Percentiles rank a stretch among this genome's conserved stretches.
These are phyloP conservation scores for Poecilia wingei DNA, from an alignment of 2,797 vertebrate species.

Conservation along the genomic window DNA sequence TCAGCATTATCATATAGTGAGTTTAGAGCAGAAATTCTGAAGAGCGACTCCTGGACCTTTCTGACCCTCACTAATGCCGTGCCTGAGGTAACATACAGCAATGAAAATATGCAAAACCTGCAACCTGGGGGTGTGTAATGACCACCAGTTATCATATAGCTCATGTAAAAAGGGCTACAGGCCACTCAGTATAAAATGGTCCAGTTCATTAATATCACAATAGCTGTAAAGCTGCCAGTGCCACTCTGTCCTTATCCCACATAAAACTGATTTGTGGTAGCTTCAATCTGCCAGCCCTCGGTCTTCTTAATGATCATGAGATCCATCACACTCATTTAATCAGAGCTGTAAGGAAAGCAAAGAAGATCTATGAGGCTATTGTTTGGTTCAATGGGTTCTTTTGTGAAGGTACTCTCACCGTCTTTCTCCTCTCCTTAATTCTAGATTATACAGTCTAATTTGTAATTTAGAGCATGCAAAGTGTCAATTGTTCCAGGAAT, in stretches of 20 bases:
- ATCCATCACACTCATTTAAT: conserved; percentile 79
- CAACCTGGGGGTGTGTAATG: conserved; percentile 51
- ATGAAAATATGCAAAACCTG: conserved; percentile 38
- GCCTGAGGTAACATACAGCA: conserved; percentile 36
- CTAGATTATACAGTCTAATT: conserved; percentile 46
- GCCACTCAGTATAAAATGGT: conserved; percentile 64
- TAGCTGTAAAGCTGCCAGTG: conserved; percentile 77
- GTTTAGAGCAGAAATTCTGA: conserved; percentile 26
- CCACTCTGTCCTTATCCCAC: conserved; percentile 68
- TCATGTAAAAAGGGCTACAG: conserved; percentile 52
- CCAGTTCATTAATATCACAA: conserved; percentile 74
- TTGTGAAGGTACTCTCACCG: conserved; percentile 55
- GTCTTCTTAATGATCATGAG: conserved; percentile 72
- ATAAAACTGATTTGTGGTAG: conserved; percentile 80
- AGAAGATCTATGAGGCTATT: conserved; percentile 73
- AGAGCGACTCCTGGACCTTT: conserved; percentile 12
- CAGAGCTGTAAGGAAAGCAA: conserved; percentile 77
- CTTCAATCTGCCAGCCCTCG: conserved; percentile 61
- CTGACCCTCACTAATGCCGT: conserved; percentile 38
- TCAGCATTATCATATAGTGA: conserved; percentile 41
- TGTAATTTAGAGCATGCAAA: conserved; percentile 31
- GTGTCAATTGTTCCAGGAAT: background rate
- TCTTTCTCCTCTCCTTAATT: conserved; percentile 35
- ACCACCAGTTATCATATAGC: conserved; percentile 64
- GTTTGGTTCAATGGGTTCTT: conserved; percentile 60